Percentiles rank a stretch among this genome's conserved stretches.
Conservation (phyloP, 2,888 invertebrate species). For the Amphipoea lucens region DNA sequence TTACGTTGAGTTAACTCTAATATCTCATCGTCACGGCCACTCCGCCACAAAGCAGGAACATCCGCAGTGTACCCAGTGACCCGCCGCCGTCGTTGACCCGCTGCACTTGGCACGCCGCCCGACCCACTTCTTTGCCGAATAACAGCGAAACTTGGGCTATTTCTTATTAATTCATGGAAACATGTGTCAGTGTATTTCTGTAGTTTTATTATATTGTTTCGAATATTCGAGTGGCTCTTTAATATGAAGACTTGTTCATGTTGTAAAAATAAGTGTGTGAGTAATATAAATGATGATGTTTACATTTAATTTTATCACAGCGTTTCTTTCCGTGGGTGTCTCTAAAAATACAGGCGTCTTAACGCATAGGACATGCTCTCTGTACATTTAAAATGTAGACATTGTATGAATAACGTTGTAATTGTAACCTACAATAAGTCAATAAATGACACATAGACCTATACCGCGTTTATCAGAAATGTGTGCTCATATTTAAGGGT, state of each 20-base stretch:
- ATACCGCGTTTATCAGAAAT: no score
- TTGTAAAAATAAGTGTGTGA: constrained; percentile 17
- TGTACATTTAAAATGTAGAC: not conserved
- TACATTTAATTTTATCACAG: not conserved
- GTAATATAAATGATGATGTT: not conserved
- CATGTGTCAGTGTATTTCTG: not conserved
- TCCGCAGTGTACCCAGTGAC: constrained; percentile 34
- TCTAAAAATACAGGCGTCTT: constrained; percentile 4
- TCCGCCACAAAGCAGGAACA: constrained; percentile 11
- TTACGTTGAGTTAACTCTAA: no score
- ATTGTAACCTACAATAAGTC: not conserved
- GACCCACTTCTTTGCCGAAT: constrained; percentile 44
- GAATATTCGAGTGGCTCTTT: not conserved
- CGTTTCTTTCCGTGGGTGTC: constrained; percentile 4
- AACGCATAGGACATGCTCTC: not conserved
- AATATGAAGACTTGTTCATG: constrained; percentile 5
- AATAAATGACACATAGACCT: not conserved
- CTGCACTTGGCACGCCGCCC: constrained; percentile 52
- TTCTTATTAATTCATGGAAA: constrained; percentile 49
- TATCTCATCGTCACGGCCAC: not conserved
- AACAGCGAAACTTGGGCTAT: constrained; percentile 27
- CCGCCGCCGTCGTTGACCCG: not conserved
- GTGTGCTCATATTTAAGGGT: no score
- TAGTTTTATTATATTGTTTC: not conserved
- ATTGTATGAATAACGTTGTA: not conserved